These are phyloP conservation scores for Polymixis flavicincta DNA, from an alignment of 2,888 invertebrate species.

Conservation along the genomic window DNA sequence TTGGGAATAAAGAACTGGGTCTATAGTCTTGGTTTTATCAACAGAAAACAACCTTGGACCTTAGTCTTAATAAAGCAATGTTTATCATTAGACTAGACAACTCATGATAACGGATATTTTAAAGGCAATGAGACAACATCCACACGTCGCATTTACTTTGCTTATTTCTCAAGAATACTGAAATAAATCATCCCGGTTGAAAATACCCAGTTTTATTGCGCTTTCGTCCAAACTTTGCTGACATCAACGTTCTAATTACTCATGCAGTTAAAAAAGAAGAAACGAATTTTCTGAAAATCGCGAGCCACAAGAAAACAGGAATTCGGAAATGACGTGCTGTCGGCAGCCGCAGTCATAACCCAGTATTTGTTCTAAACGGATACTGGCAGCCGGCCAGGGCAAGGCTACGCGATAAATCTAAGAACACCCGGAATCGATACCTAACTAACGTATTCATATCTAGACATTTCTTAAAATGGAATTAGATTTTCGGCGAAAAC, in stretches of 20 bases:
- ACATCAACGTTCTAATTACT: slow-evolving; percentile 37
- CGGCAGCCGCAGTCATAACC: slow-evolving; percentile 44
- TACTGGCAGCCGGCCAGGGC: slow-evolving; percentile 63
- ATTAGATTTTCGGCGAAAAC: background rate
- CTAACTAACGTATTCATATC: slow-evolving; percentile 12
- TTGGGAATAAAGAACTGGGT: background rate
- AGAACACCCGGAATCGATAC: slow-evolving; percentile 45
- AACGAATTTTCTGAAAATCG: slow-evolving; percentile 21
- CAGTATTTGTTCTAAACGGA: slow-evolving; percentile 53
- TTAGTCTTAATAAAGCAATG: slow-evolving; percentile 24
- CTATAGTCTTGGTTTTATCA: slow-evolving; percentile 17
- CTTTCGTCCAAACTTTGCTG: slow-evolving; percentile 34
- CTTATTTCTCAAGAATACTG: slow-evolving; percentile 5
- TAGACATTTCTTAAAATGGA: slow-evolving; percentile 13
- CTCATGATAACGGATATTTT: slow-evolving; percentile 30
- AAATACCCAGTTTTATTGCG: slow-evolving; percentile 34
- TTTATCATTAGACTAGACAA: slow-evolving; percentile 9
- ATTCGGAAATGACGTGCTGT: slow-evolving; percentile 65
- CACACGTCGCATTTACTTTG: background rate
- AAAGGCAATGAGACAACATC: slow-evolving; percentile 26
- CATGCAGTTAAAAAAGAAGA: slow-evolving; percentile 32
- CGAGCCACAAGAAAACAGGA: slow-evolving; percentile 28
- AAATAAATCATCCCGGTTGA: slow-evolving; percentile 13
- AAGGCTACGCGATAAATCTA: slow-evolving; percentile 32
- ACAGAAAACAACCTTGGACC: slow-evolving; percentile 16